Base-by-base conservation (phyloP, 2,888 invertebrate species). In the Tachina fera region DNA sequence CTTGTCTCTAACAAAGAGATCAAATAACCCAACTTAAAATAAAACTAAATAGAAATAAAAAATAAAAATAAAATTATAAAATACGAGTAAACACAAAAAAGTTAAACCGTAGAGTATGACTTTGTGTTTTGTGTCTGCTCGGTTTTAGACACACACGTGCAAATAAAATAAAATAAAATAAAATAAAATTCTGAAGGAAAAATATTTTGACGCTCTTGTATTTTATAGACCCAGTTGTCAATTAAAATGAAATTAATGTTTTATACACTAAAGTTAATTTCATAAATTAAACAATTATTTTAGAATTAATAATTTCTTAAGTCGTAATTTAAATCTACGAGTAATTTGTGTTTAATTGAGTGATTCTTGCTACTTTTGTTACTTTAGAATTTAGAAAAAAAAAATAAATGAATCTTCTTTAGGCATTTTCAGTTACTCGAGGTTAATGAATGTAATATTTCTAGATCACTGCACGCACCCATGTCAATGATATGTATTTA, bases 1-100 rank as follows among this genome's bases (percentile, higher is more conserved):
- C 80, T 67, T 80, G 58, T 72, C 67, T 80, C 14, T 49, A 58
- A 16, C 53, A 79, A 1, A 51, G 67, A 65, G 67, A 80, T 80
- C 74, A 80, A 67, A 80, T 80, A 67, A 80, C 72, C 10, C 10
- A 43, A 72, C 16, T 74, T 71, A 74, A 58, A 72, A 65, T 41
- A 67, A 31, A n/a, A 53, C 31, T 4, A 31, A 31, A 31, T 22
- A 31, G 19, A 49, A 49, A 41, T 41, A 41, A 1, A 60, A 49
- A 49, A 74, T 9, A 51, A 60, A 68, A 60, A 43, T 22, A 41
- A 6, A 31, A 31, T n/a, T n/a, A n/a, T n/a, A n/a, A n/a, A n/a
- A n/a, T n/a, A n/a, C n/a, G n/a, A 16, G 43, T 13, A 39, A 9
- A n/a, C 19, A 14, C 11, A 47, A 68, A 68, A 19, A 47, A 14